A percentile compares a stretch with the other conserved stretches of the same genome.
These are phyloP conservation scores for Brachycybe producta DNA, from an alignment of 2,888 invertebrate genomes.

Conservation along the genomic window DNA sequence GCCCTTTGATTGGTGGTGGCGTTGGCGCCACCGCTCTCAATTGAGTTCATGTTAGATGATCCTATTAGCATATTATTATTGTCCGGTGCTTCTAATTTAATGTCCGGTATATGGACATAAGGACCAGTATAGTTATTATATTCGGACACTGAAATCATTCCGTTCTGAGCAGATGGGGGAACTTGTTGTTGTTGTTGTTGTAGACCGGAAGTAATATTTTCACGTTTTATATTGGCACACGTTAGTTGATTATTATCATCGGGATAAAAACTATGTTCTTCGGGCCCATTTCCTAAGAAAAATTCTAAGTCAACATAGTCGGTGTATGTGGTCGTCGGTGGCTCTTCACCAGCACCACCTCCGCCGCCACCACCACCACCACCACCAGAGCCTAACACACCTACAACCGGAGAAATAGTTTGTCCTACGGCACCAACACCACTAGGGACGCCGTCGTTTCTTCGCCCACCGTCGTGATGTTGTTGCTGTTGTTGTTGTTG, in stretches of 20 bases:
- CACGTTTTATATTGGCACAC: constrained; percentile 13
- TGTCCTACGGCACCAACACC: background rate
- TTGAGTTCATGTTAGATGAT: no score
- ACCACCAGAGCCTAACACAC: no score
- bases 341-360: background rate
- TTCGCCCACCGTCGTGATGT: background rate
- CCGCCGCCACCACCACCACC: background rate
- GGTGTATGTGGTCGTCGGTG: constrained; percentile 8
- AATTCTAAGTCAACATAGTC: constrained; percentile 15
- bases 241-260: constrained; percentile 2
- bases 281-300: constrained; percentile 12
- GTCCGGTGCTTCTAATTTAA: constrained; percentile 10
- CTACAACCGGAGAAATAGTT: no score
- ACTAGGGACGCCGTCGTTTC: background rate
- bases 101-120: constrained; percentile 18
- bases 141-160: constrained; percentile 11
- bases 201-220: background rate
- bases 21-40: no score
- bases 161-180: constrained; percentile 3
- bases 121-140: constrained; percentile 9
- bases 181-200: constrained; percentile 15
- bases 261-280: constrained; percentile 14
- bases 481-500: background rate
- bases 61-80: constrained; percentile 3
- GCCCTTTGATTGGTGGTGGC: no score